These are phyloP conservation scores for Crotalus horridus DNA, from an alignment of 2,113 vertebrate genomes.

Conservation along the genomic window DNA sequence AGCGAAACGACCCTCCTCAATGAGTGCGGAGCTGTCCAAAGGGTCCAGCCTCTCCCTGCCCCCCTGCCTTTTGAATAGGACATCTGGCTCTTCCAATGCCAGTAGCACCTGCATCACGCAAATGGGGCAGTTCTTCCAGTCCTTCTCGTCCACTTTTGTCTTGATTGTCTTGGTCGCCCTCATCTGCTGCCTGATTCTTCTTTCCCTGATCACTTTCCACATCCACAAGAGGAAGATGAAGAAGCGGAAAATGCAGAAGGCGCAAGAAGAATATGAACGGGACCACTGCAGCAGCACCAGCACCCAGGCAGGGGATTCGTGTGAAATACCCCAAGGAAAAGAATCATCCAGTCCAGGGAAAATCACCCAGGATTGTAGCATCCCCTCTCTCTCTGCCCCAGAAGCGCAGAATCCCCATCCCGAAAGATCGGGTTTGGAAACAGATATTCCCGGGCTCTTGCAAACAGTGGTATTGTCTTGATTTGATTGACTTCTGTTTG, in stretches of 20 bases:
- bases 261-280: constrained; percentile 95
- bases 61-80: constrained; percentile 80
- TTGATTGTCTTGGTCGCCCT: constrained; percentile 88
- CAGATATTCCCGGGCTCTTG: constrained; percentile 69
- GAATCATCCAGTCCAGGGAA: constrained; percentile 66
- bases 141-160: constrained; percentile 91
- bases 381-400: constrained; percentile 53
- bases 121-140: constrained; percentile 85
- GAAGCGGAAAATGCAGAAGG: constrained; percentile 92
- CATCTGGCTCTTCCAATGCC: constrained; percentile 65
- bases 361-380: constrained; percentile 62
- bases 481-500: constrained; percentile 55
- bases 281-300: constrained; percentile 81
- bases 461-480: constrained; percentile 80
- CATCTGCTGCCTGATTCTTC: constrained; percentile 88
- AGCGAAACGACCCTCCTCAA: constrained; percentile 63
- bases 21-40: constrained; percentile 83
- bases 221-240: constrained; percentile 95
- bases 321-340: constrained; percentile 57
- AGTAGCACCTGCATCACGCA: constrained; percentile 83
- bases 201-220: constrained; percentile 94
- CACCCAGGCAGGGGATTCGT: constrained; percentile 28
- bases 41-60: constrained; percentile 81
- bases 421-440: constrained; percentile 69
- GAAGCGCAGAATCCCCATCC: constrained; percentile 54